phyloP scores from a whole-genome alignment of 2,797 vertebrate species.

The Pseudomugil tenellus region DNA sequence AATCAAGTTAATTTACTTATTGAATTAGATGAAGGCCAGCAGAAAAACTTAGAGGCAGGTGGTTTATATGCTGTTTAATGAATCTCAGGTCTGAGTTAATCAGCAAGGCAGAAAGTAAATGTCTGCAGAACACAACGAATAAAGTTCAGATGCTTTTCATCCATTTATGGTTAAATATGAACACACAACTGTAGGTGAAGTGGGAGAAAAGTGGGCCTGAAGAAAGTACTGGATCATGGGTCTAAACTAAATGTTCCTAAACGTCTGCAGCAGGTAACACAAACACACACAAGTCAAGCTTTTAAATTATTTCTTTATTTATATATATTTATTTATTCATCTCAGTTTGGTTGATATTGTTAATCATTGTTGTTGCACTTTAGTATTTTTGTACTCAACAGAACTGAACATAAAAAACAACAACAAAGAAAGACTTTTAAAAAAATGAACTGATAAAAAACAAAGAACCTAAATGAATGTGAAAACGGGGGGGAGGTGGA shows the following conservation, averaged over 20 bases:
- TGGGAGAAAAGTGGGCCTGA: too few relatives aligned
- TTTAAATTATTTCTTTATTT: slow-evolving; percentile 87
- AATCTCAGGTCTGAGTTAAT: background rate
- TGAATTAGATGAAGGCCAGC: background rate
- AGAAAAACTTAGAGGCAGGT: background rate
- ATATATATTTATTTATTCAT: slow-evolving; percentile 89
- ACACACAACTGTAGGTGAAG: background rate
- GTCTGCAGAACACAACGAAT: background rate
- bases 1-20: background rate
- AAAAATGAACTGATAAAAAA: slow-evolving; percentile 41
- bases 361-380: slow-evolving; percentile 85
- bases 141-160: background rate
- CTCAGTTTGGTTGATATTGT: slow-evolving; percentile 89
- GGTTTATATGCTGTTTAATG: background rate
- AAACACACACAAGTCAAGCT: slow-evolving; percentile 51
- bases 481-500: slow-evolving; percentile 55
- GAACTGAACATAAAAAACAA: slow-evolving; percentile 84
- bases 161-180: too few relatives aligned
- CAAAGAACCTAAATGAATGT: slow-evolving; percentile 37
- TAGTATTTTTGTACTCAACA: slow-evolving; percentile 91
- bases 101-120: background rate
- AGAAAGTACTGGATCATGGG: background rate
- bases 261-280: background rate
- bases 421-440: slow-evolving; percentile 75
- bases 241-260: background rate